Evolutionary conservation across 2,888 invertebrate genomes (phyloP), one percentile per base, ranked within the genome.

Genomic region (Mycogona germanica): DNA sequence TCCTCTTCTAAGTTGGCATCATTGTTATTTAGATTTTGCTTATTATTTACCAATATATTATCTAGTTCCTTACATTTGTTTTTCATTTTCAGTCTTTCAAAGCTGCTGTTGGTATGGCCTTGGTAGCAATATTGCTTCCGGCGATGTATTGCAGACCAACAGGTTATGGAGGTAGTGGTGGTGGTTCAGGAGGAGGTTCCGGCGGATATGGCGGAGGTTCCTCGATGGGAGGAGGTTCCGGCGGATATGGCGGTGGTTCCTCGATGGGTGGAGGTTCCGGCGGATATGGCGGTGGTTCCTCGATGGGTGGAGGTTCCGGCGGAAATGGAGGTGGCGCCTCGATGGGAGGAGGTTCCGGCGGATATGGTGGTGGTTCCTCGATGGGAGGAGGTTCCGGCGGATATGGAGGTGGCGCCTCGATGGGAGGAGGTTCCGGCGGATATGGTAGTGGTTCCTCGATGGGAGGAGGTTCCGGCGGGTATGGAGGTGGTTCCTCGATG

Each of bases 391-490:
- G 12, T 46, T 21, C 26, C 14, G 37, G 48, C 23, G 38, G 38
- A 37, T 5, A n/a, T 40, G 48, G 48, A 7, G 38, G 48, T 6
- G 38, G n/a, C 17, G 12, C 35, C n/a, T 9, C 14, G 7, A 29
- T 23, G 9, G 29, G 46, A n/a, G n/a, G n/a, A n/a, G n/a, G n/a
- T n/a, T 23, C 46, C 28, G 46, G 46, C 9, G 46, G 46, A 29
- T 46, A 46, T 25, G 46, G 46, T 14, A 29, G 26, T 28, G n/a
- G n/a, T n/a, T n/a, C n/a, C n/a, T 9, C 7, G 9, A 9, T 9
- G 9, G 46, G 46, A 29, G 46, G 46, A 29, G 46, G 26, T n/a
- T n/a, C n/a, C 28, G 46, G 46, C 9, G 46, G 46, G 21, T 46
- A 46, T 17, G 26, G 46, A 7, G 46, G 26, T 28, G n/a, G n/a